A percentile compares a stretch with the other conserved stretches of the same genome.
Evolutionary conservation across 2,113 vertebrate genomes (phyloP).

Genomic region (Cnemophilus loriae): DNA sequence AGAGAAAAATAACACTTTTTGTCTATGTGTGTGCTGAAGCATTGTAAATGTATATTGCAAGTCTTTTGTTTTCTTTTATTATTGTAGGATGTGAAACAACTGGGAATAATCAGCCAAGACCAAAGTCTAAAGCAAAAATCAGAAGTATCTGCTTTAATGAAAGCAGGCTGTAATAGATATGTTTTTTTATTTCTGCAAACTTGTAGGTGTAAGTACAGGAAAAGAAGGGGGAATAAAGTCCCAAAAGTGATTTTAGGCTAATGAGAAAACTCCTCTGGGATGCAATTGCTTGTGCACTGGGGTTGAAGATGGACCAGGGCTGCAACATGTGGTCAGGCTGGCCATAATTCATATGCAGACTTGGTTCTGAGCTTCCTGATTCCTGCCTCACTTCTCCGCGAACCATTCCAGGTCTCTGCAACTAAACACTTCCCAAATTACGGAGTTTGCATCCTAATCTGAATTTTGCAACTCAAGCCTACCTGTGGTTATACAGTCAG

Average conservation of each 20-base stretch:
- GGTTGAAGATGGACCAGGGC: not conserved
- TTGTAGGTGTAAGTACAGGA: not conserved
- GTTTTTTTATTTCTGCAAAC: not conserved
- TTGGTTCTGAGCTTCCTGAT: not conserved
- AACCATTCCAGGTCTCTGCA: not conserved
- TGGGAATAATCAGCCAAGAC: not conserved
- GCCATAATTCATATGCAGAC: not conserved
- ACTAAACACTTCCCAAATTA: not conserved
- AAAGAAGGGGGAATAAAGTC: fast-evolving
- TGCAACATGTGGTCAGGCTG: not conserved
- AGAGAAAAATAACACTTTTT: not conserved
- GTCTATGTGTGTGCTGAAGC: not conserved
- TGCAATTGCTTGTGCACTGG: not conserved
- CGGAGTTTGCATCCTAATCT: conserved; percentile 7
- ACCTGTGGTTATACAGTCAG: conserved; percentile 45
- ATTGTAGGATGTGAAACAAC: not conserved
- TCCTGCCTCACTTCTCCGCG: not conserved
- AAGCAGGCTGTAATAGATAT: not conserved
- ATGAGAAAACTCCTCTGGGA: not conserved
- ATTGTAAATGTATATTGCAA: not conserved
- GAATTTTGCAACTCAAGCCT: conserved; percentile 51
- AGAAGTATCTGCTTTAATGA: not conserved
- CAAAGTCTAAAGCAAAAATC: not conserved
- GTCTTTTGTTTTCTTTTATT: not conserved
- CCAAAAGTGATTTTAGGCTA: not conserved